These are phyloP conservation scores for Myrmecobius fasciatus DNA, from an alignment of 2,113 vertebrate genomes.

Conservation along the genomic window DNA sequence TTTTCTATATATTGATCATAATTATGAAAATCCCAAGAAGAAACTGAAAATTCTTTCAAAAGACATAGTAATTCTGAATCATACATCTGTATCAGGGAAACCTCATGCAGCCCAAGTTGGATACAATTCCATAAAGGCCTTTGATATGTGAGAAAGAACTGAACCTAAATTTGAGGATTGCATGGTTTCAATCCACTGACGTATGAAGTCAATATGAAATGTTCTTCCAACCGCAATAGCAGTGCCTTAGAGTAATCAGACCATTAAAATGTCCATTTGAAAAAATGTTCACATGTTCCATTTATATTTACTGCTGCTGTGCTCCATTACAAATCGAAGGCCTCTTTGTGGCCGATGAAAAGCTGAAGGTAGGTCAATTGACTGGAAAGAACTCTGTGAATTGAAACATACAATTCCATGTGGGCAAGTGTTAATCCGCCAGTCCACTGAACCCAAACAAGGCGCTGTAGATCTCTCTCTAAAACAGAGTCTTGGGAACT, in stretches of 20 bases:
- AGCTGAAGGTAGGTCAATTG: constrained; percentile 51
- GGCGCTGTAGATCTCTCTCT: constrained; percentile 27
- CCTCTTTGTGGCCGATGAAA: constrained; percentile 59
- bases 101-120: neutral
- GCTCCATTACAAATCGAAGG: constrained; percentile 53
- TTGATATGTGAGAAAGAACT: neutral
- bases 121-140: neutral
- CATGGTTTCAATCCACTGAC: constrained; percentile 11
- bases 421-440: constrained; percentile 58
- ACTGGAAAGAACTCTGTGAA: constrained; percentile 61
- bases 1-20: neutral
- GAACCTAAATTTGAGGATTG: neutral
- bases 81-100: neutral
- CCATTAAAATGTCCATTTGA: constrained; percentile 59
- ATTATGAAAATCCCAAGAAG: neutral
- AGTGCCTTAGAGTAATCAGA: constrained; percentile 42
- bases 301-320: constrained; percentile 67
- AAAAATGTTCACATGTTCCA: constrained; percentile 39
- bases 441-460: constrained; percentile 24
- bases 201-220: constrained; percentile 30
- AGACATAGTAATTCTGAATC: neutral
- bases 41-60: neutral
- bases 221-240: constrained; percentile 40
- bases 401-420: constrained; percentile 47
- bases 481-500: neutral